Base-by-base conservation (phyloP, 92 coral and sea anemone genomes). In the Parazoanthus atlanticus region DNA sequence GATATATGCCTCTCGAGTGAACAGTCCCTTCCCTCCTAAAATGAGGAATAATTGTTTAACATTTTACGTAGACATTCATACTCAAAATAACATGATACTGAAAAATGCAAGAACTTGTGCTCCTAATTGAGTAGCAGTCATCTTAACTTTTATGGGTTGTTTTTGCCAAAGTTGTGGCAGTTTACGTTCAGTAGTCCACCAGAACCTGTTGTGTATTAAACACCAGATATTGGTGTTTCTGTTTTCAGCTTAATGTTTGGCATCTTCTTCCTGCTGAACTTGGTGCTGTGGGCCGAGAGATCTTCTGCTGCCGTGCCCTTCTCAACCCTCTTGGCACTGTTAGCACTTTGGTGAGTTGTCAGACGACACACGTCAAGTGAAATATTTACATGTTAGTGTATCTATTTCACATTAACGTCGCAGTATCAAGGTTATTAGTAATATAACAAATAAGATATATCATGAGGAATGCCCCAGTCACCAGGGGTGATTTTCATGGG, bases 241-340 rank as follows among this genome's bases (percentile, higher is more conserved):
- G 41, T 88, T 86, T 52, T 12, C 81, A 97, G 99, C 34, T 69
- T 95, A 74, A 93, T 97, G 84, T 97, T 95, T 80, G 88, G 92
- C 61, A 91, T 97, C 74, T 97, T 97, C 90, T 95, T 97, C 88
- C 78, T 94, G 76, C 88, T 97, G 81, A 97, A 97, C 80, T 91
- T 97, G 91, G 96, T 97, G 19, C 88, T 97, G 86, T 97, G 99
- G 99, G 88, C 89, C 6, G 95, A 97, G 79, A 94, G 94, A 2
- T 97, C 99, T 15, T 97, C 99, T 58, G 99, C 99, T 54, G 99
- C 99, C 38, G 94, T 97, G 17, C 99, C 99, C n/a, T 97, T 97
- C 72, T 93, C 97, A 67, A 97, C 99, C 46, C 86, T 97, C 67
- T 86, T 95, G 88, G 99, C 99, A 52, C 77, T 97, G 75, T 85